Percentiles rank a stretch among this genome's conserved stretches.
Conservation (phyloP, 2,888 invertebrate genomes). For the Aphidoletes aphidimyza region DNA sequence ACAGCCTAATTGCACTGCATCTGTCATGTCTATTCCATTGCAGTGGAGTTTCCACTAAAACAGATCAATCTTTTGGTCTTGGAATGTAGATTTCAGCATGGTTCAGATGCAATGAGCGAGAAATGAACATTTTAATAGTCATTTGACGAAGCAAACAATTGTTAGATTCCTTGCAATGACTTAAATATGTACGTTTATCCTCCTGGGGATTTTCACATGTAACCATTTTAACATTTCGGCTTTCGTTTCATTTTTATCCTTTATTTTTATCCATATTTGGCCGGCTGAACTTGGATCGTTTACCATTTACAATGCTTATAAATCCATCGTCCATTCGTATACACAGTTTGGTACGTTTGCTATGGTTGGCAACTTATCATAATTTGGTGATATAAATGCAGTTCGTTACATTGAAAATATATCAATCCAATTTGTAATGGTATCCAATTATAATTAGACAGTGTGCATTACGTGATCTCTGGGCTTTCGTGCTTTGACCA, state of each 20-base stretch:
- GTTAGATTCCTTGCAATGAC: background rate
- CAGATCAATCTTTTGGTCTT: too few species aligned
- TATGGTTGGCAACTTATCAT: constrained; percentile 55
- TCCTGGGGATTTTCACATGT: constrained; percentile 8
- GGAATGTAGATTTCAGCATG: too few species aligned
- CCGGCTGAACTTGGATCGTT: background rate
- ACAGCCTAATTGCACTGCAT: too few species aligned
- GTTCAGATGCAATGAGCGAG: too few species aligned
- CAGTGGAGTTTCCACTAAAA: too few species aligned
- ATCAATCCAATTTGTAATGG: constrained; percentile 52
- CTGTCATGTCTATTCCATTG: too few species aligned
- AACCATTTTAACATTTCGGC: background rate
- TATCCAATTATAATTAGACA: constrained; percentile 54
- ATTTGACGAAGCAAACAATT: constrained; percentile 28
- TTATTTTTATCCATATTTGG: background rate
- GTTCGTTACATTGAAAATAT: constrained; percentile 53
- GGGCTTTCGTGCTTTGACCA: background rate
- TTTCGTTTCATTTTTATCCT: constrained; percentile 9
- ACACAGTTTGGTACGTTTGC: constrained; percentile 55
- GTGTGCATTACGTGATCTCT: constrained; percentile 50
- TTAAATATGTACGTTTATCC: constrained; percentile 13
- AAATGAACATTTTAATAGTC: too few species aligned
- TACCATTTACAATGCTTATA: background rate
- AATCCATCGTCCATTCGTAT: constrained; percentile 11
- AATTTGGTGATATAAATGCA: constrained; percentile 56